Conservation (phyloP, 2,797 vertebrate genomes). For the Parambassis ranga region DNA sequence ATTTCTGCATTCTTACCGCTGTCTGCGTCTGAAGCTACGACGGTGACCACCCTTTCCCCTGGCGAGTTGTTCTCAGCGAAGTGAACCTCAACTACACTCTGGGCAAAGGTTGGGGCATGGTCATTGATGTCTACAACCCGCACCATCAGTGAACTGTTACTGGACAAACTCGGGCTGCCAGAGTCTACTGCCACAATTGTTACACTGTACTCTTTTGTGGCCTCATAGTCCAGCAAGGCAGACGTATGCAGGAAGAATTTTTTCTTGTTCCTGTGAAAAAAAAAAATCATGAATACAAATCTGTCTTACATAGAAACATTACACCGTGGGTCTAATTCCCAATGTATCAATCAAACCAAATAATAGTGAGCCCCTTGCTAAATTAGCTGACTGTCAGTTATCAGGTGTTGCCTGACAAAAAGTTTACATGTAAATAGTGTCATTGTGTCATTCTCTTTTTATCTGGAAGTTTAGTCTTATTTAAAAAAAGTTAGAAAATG, state of each 20-base stretch:
- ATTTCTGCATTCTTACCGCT: slow-evolving; percentile 94
- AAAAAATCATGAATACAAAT: background rate
- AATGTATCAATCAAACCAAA: background rate
- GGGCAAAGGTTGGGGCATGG: slow-evolving; percentile 90
- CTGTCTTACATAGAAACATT: background rate
- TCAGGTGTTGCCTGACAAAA: background rate
- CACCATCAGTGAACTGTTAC: slow-evolving; percentile 93
- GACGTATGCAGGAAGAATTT: slow-evolving; percentile 98
- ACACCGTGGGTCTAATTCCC: background rate
- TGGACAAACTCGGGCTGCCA: slow-evolving; percentile 94
- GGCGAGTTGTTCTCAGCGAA: slow-evolving; percentile 94
- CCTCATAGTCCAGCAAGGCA: slow-evolving; percentile 92
- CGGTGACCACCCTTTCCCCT: slow-evolving; percentile 88
- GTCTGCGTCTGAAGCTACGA: slow-evolving; percentile 90
- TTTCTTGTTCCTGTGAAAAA: slow-evolving; percentile 87
- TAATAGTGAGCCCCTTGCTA: background rate
- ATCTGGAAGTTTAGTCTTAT: background rate
- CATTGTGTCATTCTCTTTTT: background rate
- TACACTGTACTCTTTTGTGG: slow-evolving; percentile 91
- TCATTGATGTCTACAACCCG: slow-evolving; percentile 94
- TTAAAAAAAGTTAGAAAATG: background rate
- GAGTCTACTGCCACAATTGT: slow-evolving; percentile 96
- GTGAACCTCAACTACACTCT: slow-evolving; percentile 90
- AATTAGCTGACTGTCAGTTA: background rate
- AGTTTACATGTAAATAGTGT: background rate